Evolutionary conservation across 1,140 invertebrate genomes (phyloP), one percentile per base, ranked within the genome.

Genomic region (Euwallacea fornicatus): DNA sequence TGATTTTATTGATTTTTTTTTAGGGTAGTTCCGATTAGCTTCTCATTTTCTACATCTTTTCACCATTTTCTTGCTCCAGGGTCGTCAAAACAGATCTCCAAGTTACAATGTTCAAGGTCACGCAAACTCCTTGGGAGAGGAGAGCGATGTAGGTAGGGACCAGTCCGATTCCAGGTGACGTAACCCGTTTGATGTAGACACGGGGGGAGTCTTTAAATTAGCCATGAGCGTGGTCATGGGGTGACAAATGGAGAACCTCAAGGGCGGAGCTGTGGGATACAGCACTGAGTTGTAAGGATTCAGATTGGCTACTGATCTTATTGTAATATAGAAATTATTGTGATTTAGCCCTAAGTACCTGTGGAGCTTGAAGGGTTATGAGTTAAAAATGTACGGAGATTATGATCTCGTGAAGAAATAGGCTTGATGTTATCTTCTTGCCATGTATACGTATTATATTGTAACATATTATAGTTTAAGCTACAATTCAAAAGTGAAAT

Each of bases 131-230:
- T 74, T 85, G 13, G 84, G 83, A 7, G 85, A 85, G 10, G 86
- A 87, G 64, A 85, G 84, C 72, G 86, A 87, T 69, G 81, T 82
- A 7, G 81, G 80, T 7, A 81, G 81, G 42, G 84, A 85, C 74
- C 79, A 79, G 42, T 83, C 81, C 44, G 84, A 86, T 67, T 83
- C 82, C 73, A 86, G 86, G 83, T 87, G 86, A 87, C 85, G 81
- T 71, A 78, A 66, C 60, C 58, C 54, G 43, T 72, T 73, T 62
- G 65, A 64, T 21, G 42, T 68, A 55, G 72, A 73, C 44, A 75
- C 73, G 43, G 74, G 76, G 61, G 73, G 75, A 41, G 77, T 80
- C 11, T 73, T 80, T 55, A 79, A 77, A 67, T 74, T 80, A 15
- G 79, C 80, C 15, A 79, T 79, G 78, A 77, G 77, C 63, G 59